These are phyloP conservation scores for Corydoras sp. DNA, from an alignment of 2,113 vertebrate genomes.

Conservation along the genomic window DNA sequence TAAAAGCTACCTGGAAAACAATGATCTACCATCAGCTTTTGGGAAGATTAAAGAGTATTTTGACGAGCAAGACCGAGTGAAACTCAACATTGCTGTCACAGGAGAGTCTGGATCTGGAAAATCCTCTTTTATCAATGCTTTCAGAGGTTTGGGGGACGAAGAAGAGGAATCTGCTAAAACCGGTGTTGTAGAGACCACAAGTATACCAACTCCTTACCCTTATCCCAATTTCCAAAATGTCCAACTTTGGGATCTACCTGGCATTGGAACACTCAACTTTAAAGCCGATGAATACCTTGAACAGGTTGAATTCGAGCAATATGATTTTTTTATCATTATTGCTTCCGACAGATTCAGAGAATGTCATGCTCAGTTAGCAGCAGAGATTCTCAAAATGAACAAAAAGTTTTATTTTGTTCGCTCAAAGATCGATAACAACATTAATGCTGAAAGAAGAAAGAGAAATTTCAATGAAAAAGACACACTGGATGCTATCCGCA, in stretches of 20 bases:
- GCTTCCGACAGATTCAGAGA: conserved; percentile 57
- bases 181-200: conserved; percentile 61
- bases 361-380: conserved; percentile 53
- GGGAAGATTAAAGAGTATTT: conserved; percentile 37
- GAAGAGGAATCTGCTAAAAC: conserved; percentile 58
- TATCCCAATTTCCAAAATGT: conserved; percentile 57
- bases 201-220: conserved; percentile 46
- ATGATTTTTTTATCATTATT: conserved; percentile 66
- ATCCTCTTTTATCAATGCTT: conserved; percentile 66
- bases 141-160: conserved; percentile 59
- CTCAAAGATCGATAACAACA: conserved; percentile 60
- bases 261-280: conserved; percentile 58
- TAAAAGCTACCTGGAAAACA: conserved; percentile 17
- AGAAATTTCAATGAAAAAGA: conserved; percentile 26
- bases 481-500: conserved; percentile 27
- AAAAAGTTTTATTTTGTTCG: conserved; percentile 68
- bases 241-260: conserved; percentile 65
- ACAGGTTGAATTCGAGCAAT: conserved; percentile 54
- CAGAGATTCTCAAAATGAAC: conserved; percentile 50
- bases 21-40: conserved; percentile 27
- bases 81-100: conserved; percentile 62
- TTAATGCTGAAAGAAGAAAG: conserved; percentile 48
- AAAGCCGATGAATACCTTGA: conserved; percentile 55
- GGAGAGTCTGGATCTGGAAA: conserved; percentile 68
- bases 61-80: conserved; percentile 25